Conservation (phyloP, 2,888 invertebrate species). For the Machimus rusticus region DNA sequence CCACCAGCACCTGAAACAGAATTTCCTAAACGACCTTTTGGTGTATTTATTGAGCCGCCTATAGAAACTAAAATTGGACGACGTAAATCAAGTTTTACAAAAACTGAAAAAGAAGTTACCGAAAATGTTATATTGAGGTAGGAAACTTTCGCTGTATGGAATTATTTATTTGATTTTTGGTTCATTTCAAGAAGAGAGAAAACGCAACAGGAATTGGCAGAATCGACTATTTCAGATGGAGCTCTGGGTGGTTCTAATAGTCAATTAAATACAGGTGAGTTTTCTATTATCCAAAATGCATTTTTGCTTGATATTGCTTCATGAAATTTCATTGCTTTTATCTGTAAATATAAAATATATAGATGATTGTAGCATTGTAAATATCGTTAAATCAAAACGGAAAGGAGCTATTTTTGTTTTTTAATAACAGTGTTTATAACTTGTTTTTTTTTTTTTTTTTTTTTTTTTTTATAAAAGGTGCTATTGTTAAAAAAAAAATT, state of each 20-base stretch:
- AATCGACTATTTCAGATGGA: constrained; percentile 47
- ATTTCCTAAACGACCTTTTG: constrained; percentile 80
- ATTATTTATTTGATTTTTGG: neutral
- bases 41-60: constrained; percentile 77
- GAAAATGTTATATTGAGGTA: constrained; percentile 72
- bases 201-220: constrained; percentile 49
- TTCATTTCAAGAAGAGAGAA: constrained; percentile 47
- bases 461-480: too few relatives aligned
- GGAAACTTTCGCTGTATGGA: neutral
- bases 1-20: constrained; percentile 77
- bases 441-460: too few relatives aligned
- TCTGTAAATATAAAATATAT: neutral
- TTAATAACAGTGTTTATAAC: too few relatives aligned
- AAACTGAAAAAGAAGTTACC: constrained; percentile 75
- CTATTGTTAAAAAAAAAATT: neutral
- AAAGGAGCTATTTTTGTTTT: neutral
- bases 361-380: neutral
- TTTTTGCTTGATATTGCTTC: neutral
- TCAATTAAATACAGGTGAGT: constrained; percentile 50
- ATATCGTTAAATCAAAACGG: neutral
- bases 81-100: constrained; percentile 75
- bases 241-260: constrained; percentile 48
- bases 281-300: neutral
- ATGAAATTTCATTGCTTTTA: neutral
- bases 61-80: constrained; percentile 75